Evolutionary conservation across 1,140 invertebrate species (phyloP).

Genomic region (Danaus plexippus): DNA sequence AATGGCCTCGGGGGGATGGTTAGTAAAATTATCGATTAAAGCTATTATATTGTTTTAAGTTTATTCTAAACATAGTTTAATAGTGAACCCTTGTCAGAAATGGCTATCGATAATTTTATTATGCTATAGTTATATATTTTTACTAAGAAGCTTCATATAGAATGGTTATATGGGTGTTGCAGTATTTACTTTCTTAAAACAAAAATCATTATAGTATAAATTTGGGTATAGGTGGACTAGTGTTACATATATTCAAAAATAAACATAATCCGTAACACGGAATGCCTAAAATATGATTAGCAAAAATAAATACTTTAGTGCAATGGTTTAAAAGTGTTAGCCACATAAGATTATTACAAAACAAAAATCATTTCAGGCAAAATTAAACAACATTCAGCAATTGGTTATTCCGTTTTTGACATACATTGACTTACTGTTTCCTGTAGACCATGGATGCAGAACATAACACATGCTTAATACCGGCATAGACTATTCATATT

Average conservation of each 20-base stretch:
- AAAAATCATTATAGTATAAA: conserved; percentile 1
- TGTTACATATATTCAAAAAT: conserved; percentile 5
- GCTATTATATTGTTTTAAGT: no score
- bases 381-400: conserved; percentile 46
- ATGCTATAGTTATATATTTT: conserved; percentile 1
- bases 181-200: no score
- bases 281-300: conserved; percentile 26
- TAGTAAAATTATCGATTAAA: conserved; percentile 24
- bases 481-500: conserved; percentile 41
- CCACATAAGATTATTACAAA: conserved; percentile 53
- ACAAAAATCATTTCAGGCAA: conserved; percentile 54
- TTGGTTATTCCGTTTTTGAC: conserved; percentile 44
- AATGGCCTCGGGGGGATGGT: conserved; percentile 9
- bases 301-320: conserved; percentile 48
- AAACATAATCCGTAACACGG: conserved; percentile 10
- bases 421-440: conserved; percentile 80
- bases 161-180: background rate
- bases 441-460: conserved; percentile 72
- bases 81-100: background rate
- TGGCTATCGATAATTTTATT: conserved; percentile 2
- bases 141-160: conserved; percentile 5
- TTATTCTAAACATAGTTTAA: no score
- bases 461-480: conserved; percentile 69
- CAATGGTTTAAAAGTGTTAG: conserved; percentile 51
- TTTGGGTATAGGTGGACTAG: conserved; percentile 12